Percentiles rank a stretch among this genome's conserved stretches.
Conservation (phyloP, 2,888 invertebrate species). For the Eupithecia insigniata region DNA sequence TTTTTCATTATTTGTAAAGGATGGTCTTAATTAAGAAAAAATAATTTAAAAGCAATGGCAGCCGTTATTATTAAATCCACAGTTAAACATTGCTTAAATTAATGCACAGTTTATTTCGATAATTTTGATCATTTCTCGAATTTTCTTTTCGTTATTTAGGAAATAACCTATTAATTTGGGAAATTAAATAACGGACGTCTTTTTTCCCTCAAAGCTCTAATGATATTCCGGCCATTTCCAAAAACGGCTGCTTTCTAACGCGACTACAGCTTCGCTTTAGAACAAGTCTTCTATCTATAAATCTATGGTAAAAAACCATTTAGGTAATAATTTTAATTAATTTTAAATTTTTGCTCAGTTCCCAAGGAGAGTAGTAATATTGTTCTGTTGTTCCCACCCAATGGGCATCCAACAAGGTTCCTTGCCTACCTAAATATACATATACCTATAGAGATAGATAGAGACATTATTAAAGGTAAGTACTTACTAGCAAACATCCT, state of each 20-base stretch:
- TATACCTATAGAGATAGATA: background rate
- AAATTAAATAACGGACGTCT: background rate
- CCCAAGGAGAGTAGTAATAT: too few relatives aligned
- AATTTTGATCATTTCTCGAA: background rate
- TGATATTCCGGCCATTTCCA: conserved; percentile 8
- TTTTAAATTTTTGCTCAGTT: background rate
- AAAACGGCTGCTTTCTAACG: conserved; percentile 16
- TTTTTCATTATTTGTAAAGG: too few relatives aligned
- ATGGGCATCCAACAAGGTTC: background rate
- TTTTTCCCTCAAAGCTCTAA: background rate
- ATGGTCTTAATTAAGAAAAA: too few relatives aligned
- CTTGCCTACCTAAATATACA: background rate
- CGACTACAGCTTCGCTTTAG: conserved; percentile 7
- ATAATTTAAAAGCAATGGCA: too few relatives aligned
- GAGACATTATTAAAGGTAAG: too few relatives aligned
- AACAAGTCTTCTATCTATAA: too few relatives aligned
- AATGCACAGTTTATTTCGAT: background rate
- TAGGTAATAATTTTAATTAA: background rate
- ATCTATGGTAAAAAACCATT: background rate
- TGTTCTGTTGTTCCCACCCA: too few relatives aligned
- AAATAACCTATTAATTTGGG: background rate
- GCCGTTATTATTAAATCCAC: background rate
- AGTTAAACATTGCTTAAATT: too few relatives aligned
- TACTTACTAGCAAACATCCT: background rate
- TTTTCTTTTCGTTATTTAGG: background rate